Percentiles rank a stretch among this genome's conserved stretches.
Evolutionary conservation across 64 coral and sea anemone species (phyloP).

Genomic region (Pocillopora verrucosa): DNA sequence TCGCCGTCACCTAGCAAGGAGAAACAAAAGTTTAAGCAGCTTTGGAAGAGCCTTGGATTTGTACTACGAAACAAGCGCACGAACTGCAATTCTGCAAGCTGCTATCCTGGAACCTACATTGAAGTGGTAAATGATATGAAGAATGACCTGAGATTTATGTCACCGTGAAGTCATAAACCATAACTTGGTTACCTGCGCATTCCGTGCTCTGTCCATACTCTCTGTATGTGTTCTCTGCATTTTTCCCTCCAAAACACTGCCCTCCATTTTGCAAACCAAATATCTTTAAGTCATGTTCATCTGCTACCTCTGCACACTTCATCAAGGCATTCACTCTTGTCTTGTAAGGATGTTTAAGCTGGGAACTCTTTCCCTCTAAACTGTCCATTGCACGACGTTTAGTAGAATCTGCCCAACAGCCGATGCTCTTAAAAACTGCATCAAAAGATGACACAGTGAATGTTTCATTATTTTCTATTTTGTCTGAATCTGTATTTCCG

Average conservation of each 20-base stretch:
- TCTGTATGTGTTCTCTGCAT: slow-evolving; percentile 52
- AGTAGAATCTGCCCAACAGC: slow-evolving; percentile 65
- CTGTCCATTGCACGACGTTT: slow-evolving; percentile 28
- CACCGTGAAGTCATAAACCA: not conserved
- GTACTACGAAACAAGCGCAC: too few relatives aligned
- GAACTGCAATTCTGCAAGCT: too few relatives aligned
- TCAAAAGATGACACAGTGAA: not conserved
- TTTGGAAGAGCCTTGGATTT: not conserved
- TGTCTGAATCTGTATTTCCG: too few relatives aligned
- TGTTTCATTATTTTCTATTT: too few relatives aligned
- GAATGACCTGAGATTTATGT: not conserved
- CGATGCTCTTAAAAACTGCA: slow-evolving; percentile 76
- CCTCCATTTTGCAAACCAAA: slow-evolving; percentile 80
- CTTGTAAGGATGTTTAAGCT: slow-evolving; percentile 56
- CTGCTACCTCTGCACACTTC: slow-evolving; percentile 75
- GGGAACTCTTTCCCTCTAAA: slow-evolving; percentile 51
- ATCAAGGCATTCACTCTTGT: slow-evolving; percentile 66
- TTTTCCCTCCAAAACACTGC: slow-evolving; percentile 63
- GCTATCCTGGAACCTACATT: too few relatives aligned
- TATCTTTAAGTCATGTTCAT: slow-evolving; percentile 44
- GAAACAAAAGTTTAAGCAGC: not conserved
- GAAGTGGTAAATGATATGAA: too few relatives aligned
- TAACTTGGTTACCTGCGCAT: slow-evolving; percentile 29
- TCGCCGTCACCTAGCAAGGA: slow-evolving; percentile 60
- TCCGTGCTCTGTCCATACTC: slow-evolving; percentile 52